Evolutionary conservation across 2,797 vertebrate genomes (phyloP), one percentile per base, ranked within the genome.

Genomic region (Rousettus madagascariensis): DNA sequence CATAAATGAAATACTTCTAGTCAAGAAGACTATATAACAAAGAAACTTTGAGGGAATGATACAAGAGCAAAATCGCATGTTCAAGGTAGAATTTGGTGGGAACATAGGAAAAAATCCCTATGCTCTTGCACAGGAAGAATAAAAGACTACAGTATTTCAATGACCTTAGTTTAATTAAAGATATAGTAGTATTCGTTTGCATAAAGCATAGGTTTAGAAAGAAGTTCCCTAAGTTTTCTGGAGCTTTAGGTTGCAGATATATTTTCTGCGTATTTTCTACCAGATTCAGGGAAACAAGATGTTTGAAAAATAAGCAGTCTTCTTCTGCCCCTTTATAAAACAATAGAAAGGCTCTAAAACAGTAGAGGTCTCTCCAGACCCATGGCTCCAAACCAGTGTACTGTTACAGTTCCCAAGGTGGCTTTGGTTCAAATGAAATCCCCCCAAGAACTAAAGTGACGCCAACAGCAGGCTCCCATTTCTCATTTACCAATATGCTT

Each of bases 181-280:
- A 66, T 30, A 36, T 20, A 63, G 2, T 9, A 15, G 20, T 87
- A 9, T 71, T 90, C 71, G 77, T 84, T 65, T 49, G 3, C 13
- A 30, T n/a, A 53, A 87, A 16, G 22, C 20, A 15, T 7, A 77
- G 20, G 30, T 49, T 94, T 41, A 69, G 20, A 86, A 94, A 77
- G 30, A 94, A 95, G 59, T 61, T 94, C 38, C 63, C 49, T 71
- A 78, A 43, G 17, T 92, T 75, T 69, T 74, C 74, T 77, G 46
- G 36, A 93, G 79, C 63, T 86, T 96, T 55, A 71, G 33, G 65
- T 28, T 79, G 83, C 75, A 83, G 65, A 38, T 69, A 28, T 43
- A 55, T 43, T 93, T 53, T 83, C 33, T 26, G 53, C 3, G 38
- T 24, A 79, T 36, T 91, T 75, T 71, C 51, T 22, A 79, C 20